Percentiles rank a stretch among this genome's conserved stretches.
These are phyloP conservation scores for Nomada ruficornis DNA, from an alignment of 2,888 invertebrate species.

Conservation along the genomic window DNA sequence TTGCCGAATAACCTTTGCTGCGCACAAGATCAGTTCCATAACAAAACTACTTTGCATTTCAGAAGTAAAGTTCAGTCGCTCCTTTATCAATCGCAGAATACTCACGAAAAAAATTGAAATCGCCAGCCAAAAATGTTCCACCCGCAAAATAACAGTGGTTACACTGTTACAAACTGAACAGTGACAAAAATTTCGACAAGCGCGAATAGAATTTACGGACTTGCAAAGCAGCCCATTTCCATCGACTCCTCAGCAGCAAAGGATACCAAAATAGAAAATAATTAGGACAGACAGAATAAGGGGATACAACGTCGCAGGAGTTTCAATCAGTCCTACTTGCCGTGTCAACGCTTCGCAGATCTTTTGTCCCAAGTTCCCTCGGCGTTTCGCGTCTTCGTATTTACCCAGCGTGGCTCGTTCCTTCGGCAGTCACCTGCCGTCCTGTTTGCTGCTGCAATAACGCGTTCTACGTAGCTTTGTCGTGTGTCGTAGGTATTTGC, in stretches of 20 bases:
- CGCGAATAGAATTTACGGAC: too few species aligned
- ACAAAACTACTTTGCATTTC: too few species aligned
- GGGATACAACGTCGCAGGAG: background rate
- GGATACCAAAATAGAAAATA: background rate
- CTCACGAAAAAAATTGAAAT: too few species aligned
- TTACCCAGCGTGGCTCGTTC: conserved; percentile 30
- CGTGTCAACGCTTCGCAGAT: conserved; percentile 16
- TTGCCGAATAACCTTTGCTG: too few species aligned
- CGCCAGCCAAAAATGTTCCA: too few species aligned
- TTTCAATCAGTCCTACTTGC: conserved; percentile 29
- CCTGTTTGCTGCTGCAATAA: conserved; percentile 39
- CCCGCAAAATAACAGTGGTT: background rate
- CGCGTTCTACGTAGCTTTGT: conserved; percentile 39
- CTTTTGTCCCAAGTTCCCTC: conserved; percentile 16
- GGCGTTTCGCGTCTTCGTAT: conserved; percentile 24
- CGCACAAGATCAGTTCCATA: too few species aligned
- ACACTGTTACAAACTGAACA: too few species aligned
- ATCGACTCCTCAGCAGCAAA: background rate
- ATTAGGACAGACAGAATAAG: background rate
- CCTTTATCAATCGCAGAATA: too few species aligned
- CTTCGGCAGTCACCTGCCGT: conserved; percentile 14
- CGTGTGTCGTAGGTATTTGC: conserved; percentile 34
- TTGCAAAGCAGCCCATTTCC: background rate
- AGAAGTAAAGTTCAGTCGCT: too few species aligned
- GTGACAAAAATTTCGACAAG: background rate